Conservation (phyloP, 2,888 invertebrate genomes). For the Agrotis puta region DNA sequence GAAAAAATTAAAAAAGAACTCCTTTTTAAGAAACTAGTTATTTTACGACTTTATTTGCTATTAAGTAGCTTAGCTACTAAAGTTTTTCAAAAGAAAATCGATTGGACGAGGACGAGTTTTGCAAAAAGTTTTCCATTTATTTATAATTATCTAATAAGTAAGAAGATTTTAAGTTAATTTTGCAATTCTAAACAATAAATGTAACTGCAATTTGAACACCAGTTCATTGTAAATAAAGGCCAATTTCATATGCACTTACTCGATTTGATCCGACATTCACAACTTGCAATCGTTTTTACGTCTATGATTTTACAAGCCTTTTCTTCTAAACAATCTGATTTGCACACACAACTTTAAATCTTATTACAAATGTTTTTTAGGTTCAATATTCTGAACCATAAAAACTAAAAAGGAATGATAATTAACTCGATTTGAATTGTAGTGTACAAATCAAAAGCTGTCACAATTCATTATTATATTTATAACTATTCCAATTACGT, state of each 20-base stretch:
- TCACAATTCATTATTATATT: conserved; percentile 22
- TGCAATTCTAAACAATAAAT: neutral
- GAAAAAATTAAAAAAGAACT: neutral
- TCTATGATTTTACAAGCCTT: conserved; percentile 33
- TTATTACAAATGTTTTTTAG: accelerated
- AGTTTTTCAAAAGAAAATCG: neutral
- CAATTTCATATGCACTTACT: conserved; percentile 40
- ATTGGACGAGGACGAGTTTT: neutral
- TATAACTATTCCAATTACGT: conserved; percentile 10
- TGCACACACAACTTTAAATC: conserved; percentile 43
- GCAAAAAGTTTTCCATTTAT: neutral
- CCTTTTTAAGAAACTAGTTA: neutral
- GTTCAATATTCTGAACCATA: neutral
- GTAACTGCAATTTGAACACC: conserved; percentile 20
- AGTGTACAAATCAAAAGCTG: conserved; percentile 45
- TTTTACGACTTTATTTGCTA: neutral
- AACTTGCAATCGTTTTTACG: conserved; percentile 27
- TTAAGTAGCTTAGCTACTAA: neutral
- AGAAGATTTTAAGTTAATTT: conserved; percentile 27
- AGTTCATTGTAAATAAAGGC: conserved; percentile 23
- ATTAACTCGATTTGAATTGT: neutral
- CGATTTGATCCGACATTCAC: conserved; percentile 36
- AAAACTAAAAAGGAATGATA: neutral
- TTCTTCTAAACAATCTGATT: conserved; percentile 45
- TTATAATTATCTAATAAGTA: conserved; percentile 38